Evolutionary conservation across 2,888 invertebrate species (phyloP).

Genomic region (Odontocolon sp.): DNA sequence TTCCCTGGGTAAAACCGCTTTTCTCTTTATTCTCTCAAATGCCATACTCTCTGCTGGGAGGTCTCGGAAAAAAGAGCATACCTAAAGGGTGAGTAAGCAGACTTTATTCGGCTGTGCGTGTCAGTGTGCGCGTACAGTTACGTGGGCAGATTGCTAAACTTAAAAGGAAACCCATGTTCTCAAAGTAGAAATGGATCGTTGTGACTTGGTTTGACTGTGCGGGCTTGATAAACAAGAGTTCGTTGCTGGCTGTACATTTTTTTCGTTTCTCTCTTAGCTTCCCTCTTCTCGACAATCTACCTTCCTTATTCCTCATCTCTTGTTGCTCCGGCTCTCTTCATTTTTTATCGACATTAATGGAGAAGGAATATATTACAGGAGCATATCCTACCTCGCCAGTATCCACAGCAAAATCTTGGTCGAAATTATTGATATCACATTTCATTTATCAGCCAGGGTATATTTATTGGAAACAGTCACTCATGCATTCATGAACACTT

Average conservation of each 20-base stretch:
- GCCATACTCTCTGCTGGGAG: not conserved
- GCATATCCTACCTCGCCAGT: no score
- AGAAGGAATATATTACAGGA: not conserved
- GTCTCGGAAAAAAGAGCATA: not conserved
- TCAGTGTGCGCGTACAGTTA: not conserved
- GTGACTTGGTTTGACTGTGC: not conserved
- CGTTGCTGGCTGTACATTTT: not conserved
- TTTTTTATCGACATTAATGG: not conserved
- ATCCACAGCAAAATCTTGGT: no score
- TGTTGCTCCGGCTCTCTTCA: no score
- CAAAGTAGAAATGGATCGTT: constrained; percentile 1
- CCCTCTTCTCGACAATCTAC: not conserved
- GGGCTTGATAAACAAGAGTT: not conserved
- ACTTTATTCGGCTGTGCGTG: not conserved
- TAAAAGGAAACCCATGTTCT: constrained; percentile 25
- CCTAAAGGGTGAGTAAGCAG: not conserved
- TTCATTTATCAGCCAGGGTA: no score
- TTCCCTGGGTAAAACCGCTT: not conserved
- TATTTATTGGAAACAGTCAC: no score
- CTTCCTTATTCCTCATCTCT: not conserved
- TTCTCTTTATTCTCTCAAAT: not conserved
- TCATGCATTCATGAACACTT: no score
- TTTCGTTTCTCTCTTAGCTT: not conserved
- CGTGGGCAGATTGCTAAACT: constrained; percentile 15
- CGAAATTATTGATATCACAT: no score